Evolutionary conservation across 2,888 invertebrate genomes (phyloP).

Genomic region (Bruchidius siliquastri): DNA sequence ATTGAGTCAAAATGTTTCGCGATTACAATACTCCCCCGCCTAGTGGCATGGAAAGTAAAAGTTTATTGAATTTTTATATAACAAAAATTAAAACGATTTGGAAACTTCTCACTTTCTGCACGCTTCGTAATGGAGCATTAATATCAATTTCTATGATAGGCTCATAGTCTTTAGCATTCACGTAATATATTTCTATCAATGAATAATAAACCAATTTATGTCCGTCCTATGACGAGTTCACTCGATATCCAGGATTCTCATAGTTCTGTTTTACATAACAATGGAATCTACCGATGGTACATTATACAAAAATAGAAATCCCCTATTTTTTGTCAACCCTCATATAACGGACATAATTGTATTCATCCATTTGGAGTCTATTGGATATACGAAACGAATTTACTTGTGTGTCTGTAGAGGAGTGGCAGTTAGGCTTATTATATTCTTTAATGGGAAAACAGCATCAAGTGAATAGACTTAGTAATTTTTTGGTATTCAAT

Average conservation of each 20-base stretch:
- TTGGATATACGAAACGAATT: not conserved
- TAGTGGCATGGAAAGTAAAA: too few relatives aligned
- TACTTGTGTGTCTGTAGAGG: not conserved
- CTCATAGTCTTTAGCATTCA: too few relatives aligned
- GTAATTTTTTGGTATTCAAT: not conserved
- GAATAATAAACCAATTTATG: not conserved
- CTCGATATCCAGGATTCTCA: not conserved
- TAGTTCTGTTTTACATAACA: not conserved
- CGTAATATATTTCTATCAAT: not conserved
- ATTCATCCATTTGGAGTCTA: not conserved
- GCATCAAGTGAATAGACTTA: not conserved
- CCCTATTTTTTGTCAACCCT: not conserved
- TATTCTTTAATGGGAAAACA: not conserved
- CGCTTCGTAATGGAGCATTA: too few relatives aligned
- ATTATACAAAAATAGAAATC: not conserved
- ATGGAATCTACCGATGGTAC: not conserved
- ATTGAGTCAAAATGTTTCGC: too few relatives aligned
- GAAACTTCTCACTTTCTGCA: too few relatives aligned
- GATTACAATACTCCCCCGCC: too few relatives aligned
- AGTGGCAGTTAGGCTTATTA: not conserved
- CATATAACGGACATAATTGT: not conserved
- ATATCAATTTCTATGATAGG: not conserved
- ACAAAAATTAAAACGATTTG: too few relatives aligned
- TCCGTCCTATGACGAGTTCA: not conserved
- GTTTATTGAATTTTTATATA: too few relatives aligned